A percentile compares a stretch with the other conserved stretches of the same genome.
Evolutionary conservation across 2,113 vertebrate species (phyloP).

Genomic region (Gallinago undulata): DNA sequence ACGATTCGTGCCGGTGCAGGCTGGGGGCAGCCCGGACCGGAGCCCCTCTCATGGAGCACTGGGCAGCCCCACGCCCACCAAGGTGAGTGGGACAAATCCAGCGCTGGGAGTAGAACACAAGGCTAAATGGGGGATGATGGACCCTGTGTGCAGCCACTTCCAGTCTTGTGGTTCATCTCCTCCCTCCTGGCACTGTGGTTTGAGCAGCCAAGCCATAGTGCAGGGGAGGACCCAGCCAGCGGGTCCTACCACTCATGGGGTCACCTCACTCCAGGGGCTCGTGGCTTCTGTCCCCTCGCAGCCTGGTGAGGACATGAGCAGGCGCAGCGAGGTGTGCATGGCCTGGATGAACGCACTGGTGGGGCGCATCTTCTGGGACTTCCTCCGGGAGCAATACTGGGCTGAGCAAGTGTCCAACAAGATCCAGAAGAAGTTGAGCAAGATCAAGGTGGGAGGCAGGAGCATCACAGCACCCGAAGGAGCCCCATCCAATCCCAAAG

Average conservation of each 20-base stretch:
- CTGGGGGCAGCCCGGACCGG: constrained; percentile 20
- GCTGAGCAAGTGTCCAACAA: constrained; percentile 80
- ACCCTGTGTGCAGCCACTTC: accelerated
- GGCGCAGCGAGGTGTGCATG: constrained; percentile 7
- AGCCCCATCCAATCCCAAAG: background rate
- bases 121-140: accelerated
- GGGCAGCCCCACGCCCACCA: constrained; percentile 68
- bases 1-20: constrained; percentile 60
- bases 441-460: constrained; percentile 82
- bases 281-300: background rate
- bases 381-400: constrained; percentile 85
- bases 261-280: background rate
- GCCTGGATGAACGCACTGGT: constrained; percentile 84
- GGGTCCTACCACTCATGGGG: background rate
- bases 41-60: constrained; percentile 69
- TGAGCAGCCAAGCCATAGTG: background rate
- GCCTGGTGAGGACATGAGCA: constrained; percentile 2
- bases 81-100: constrained; percentile 26
- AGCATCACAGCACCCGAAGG: accelerated
- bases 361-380: constrained; percentile 89
- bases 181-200: accelerated
- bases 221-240: background rate
- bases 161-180: background rate
- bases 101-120: accelerated
- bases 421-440: constrained; percentile 90